Base-by-base conservation (phyloP, 2,888 invertebrate genomes). In the Epirrhoe alternata region DNA sequence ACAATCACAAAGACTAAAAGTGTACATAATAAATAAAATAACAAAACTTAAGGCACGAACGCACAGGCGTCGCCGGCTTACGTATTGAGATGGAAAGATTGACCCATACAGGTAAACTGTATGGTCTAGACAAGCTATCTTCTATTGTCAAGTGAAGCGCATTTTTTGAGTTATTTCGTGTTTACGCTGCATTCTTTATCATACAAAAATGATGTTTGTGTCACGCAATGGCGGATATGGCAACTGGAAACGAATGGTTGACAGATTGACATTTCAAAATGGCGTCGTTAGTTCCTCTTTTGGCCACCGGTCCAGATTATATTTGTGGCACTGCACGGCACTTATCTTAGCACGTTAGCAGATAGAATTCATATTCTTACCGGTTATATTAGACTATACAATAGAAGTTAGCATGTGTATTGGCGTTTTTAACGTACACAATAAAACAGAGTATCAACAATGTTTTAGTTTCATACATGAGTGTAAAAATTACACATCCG, bases 1-100 rank as follows among this genome's bases (percentile, higher is more conserved):
- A 70, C 64, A 77, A 78, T 80, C 78, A 80, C 79, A 81, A 79
- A 81, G 69, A 77, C 74, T 78, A 80, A 75, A 78, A 75, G 72
- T 73, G 61, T 73, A 79, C 74, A 80, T 74, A 75, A 75, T 79
- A 82, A 82, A 82, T 79, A 81, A 70, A 71, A 66, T 74, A 78
- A 77, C 73, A 76, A 74, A 71, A 68, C 76, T 64, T 73, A 75
- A 72, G 71, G 70, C 73, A 68, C 70, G 72, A 61, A 16, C 69
- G 67, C 72, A 62, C 33, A 38, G 24, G 64, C 54, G 57, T 53
- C 67, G 65, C 31, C 17, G 30, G 42, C 47, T 71, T 73, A 74
- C 72, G 72, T 74, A 74, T 63, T 42, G 54, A 16, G 45, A 52
- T 45, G 58, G 24, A 49, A 16, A 14, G 16, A 14, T 47, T 0